Percentiles rank a stretch among this genome's conserved stretches.
phyloP scores from a whole-genome alignment of 2,888 invertebrate genomes.

The Ctenicera cuprea region DNA sequence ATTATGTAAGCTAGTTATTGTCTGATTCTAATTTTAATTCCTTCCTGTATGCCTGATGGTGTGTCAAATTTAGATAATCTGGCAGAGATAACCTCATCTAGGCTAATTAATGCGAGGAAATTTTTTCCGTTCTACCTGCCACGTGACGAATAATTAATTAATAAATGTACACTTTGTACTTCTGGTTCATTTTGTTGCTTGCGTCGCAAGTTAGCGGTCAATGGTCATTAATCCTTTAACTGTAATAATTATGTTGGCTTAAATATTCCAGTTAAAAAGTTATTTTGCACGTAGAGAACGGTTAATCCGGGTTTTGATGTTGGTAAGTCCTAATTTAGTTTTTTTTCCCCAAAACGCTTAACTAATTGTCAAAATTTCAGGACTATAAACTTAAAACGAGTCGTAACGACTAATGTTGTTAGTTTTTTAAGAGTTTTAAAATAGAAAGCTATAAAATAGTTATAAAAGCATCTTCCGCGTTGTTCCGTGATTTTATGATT shows the following conservation, averaged over 20 bases:
- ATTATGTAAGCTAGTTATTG: conserved; percentile 26
- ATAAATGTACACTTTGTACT: conserved; percentile 26
- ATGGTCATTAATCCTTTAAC: conserved; percentile 45
- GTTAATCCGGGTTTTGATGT: neutral
- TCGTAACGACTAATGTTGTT: too few relatives aligned
- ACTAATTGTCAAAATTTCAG: neutral
- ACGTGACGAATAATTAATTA: conserved; percentile 21
- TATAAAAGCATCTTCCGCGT: conserved; percentile 20
- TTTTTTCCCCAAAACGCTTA: too few relatives aligned
- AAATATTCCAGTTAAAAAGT: conserved; percentile 39
- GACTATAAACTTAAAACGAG: neutral
- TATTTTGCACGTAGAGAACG: conserved; percentile 2
- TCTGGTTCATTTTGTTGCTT: conserved; percentile 35
- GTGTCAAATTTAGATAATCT: conserved; percentile 20
- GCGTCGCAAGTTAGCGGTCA: conserved; percentile 35
- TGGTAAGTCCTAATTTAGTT: conserved; percentile 1
- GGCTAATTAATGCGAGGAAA: neutral
- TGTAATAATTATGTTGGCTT: conserved; percentile 28
- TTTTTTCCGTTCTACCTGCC: conserved; percentile 17
- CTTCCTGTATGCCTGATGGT: conserved; percentile 17
- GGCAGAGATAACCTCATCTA: conserved; percentile 19
- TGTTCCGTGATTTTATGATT: neutral
- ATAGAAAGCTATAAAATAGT: conserved; percentile 2
- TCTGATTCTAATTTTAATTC: conserved; percentile 28
- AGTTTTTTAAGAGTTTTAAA: neutral